Evolutionary conservation across 2,113 vertebrate genomes (phyloP), one percentile per base, ranked within the genome.

Genomic region (Cavia porcellus): DNA sequence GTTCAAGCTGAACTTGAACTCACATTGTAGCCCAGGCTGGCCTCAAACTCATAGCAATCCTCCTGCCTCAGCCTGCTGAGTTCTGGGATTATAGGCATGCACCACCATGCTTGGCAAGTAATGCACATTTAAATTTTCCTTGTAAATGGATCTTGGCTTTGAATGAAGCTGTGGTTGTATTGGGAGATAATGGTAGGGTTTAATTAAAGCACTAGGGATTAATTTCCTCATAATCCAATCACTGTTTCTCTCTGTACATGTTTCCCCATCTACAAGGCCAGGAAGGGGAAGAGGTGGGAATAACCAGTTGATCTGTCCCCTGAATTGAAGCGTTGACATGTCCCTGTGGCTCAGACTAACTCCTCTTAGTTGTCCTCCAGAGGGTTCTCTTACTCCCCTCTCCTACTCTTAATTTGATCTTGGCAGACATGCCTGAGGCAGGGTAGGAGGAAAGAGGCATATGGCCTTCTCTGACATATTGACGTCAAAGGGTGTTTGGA

Each of bases 401-500:
- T 79, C 38, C 50, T 45, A 0, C 28, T 96, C 32, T 84, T 52
- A 75, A 74, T 0, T 61, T 47, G 85, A 70, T 74, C 45, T 30
- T 0, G 0, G 96, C 4, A 24, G 90, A 90, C 1, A 0, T n/a
- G 57, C 68, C 92, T 17, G 62, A 89, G 96, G 90, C 35, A 62
- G 52, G 82, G 61, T 32, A 70, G 70, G 42, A 97, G 88, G 92
- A 97, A 96, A 94, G 93, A 87, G 45, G 96, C 55, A 96, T 93
- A 94, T n/a, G 83, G 91, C 91, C 59, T 75, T 45, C 52, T 92
- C 86, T 28, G 86, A 92, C 96, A 97, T 97, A 77, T 90, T 89
- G 97, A 88, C 47, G 81, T 96, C 97, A 95, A 98, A 95, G 52
- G 80, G 66, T 25, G 88, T 97, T 92, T 84, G 22, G 59, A 96